Evolutionary conservation across 1,140 invertebrate species (phyloP).

Genomic region (Trachymyrmex cornetzi): DNA sequence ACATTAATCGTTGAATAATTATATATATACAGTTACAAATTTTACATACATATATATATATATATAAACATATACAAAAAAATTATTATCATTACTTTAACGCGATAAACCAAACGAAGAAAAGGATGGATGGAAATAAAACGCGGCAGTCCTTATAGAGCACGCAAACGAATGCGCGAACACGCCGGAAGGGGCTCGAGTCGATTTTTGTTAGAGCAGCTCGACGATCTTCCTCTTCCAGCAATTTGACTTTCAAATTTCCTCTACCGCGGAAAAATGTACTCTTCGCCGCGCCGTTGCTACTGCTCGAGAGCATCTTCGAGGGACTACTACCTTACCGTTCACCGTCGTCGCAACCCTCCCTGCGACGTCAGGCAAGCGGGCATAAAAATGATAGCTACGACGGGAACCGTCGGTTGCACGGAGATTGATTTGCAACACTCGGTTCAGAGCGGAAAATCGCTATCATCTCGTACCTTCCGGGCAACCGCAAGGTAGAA

Average conservation of each 20-base stretch:
- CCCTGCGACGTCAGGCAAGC: slow-evolving; percentile 48
- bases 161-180: slow-evolving; percentile 54
- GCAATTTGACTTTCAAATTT: slow-evolving; percentile 64
- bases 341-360: slow-evolving; percentile 44
- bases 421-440: slow-evolving; percentile 60
- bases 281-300: slow-evolving; percentile 31
- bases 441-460: slow-evolving; percentile 49
- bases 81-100: too few species aligned
- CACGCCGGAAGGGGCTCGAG: slow-evolving; percentile 54
- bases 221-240: slow-evolving; percentile 58
- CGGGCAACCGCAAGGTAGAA: slow-evolving; percentile 26
- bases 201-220: slow-evolving; percentile 63
- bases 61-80: too few species aligned
- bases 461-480: slow-evolving; percentile 33
- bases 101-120: neutral
- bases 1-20: neutral
- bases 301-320: slow-evolving; percentile 54
- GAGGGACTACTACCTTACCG: slow-evolving; percentile 32
- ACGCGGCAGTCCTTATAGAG: slow-evolving; percentile 4
- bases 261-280: slow-evolving; percentile 55
- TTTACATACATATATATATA: too few species aligned
- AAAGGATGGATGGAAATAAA: neutral
- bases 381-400: slow-evolving; percentile 61
- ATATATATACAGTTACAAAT: too few species aligned
- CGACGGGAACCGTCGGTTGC: slow-evolving; percentile 46